These are phyloP conservation scores for Spilarctia lutea DNA, from an alignment of 2,888 invertebrate genomes.

Conservation along the genomic window DNA sequence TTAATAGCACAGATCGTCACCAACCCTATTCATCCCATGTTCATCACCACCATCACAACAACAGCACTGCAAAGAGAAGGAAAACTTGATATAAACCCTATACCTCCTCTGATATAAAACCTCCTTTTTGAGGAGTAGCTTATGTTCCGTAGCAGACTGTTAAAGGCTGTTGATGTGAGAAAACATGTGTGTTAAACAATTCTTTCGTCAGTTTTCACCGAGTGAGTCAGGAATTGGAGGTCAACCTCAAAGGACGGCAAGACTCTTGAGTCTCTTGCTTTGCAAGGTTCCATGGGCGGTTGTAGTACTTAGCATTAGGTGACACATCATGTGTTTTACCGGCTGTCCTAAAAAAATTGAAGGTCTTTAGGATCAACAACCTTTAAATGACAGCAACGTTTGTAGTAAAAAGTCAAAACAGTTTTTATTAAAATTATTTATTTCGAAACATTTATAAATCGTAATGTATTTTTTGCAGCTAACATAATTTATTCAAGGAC, in stretches of 20 bases:
- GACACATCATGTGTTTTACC: background rate
- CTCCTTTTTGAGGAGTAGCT: too few relatives aligned
- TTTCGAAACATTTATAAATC: background rate
- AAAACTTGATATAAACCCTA: too few relatives aligned
- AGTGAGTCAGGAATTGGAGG: background rate
- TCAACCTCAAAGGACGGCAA: background rate
- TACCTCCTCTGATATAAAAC: too few relatives aligned
- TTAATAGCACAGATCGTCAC: too few relatives aligned
- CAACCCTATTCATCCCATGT: too few relatives aligned
- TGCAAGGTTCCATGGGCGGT: background rate
- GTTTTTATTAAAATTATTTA: background rate
- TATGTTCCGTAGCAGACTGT: too few relatives aligned
- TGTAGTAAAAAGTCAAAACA: background rate
- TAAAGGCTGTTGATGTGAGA: too few relatives aligned
- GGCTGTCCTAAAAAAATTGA: background rate
- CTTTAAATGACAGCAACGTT: background rate
- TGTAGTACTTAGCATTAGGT: background rate
- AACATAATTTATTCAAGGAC: conserved; percentile 1
- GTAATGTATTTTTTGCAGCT: background rate
- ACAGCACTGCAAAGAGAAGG: too few relatives aligned
- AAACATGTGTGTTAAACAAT: too few relatives aligned
- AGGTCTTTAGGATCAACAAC: background rate
- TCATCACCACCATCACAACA: too few relatives aligned
- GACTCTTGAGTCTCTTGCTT: too few relatives aligned
- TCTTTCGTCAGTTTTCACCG: background rate